Conservation (phyloP, 2,888 invertebrate species). For the Euplagia quadripunctaria region DNA sequence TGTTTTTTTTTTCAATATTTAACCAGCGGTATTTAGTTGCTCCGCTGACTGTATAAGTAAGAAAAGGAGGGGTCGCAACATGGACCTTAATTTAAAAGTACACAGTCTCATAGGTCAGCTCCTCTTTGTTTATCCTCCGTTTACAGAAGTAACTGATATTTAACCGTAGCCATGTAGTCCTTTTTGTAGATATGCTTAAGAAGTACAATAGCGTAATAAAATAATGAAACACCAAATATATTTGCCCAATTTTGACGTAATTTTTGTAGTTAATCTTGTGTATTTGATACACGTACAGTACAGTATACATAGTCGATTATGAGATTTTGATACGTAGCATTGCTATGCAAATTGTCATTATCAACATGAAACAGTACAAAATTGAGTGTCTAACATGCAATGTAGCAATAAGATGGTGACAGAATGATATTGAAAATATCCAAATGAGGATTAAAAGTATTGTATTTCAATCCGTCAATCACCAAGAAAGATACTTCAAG, state of each 20-base stretch:
- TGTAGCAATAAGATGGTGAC: no score
- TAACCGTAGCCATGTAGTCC: not conserved
- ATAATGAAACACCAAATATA: conserved; percentile 31
- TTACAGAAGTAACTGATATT: not conserved
- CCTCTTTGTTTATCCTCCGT: conserved; percentile 4
- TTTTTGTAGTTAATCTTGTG: conserved; percentile 14
- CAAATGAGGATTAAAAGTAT: not conserved
- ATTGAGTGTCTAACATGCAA: no score
- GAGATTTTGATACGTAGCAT: not conserved
- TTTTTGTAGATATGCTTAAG: conserved; percentile 9
- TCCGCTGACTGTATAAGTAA: not conserved
- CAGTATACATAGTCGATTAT: conserved; percentile 21
- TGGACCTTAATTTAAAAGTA: not conserved
- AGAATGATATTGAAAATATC: no score
- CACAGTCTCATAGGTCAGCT: not conserved
- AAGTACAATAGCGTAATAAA: conserved; percentile 32
- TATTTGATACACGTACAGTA: conserved; percentile 23
- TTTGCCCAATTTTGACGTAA: conserved; percentile 28
- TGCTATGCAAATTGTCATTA: not conserved
- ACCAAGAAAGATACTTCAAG: not conserved
- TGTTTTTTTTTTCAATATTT: not conserved
- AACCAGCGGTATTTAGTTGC: not conserved
- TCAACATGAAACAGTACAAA: no score
- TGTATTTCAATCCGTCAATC: not conserved
- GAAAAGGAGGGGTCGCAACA: not conserved